Evolutionary conservation across 2,888 invertebrate species (phyloP).

Genomic region (Chrysodeixis includens): DNA sequence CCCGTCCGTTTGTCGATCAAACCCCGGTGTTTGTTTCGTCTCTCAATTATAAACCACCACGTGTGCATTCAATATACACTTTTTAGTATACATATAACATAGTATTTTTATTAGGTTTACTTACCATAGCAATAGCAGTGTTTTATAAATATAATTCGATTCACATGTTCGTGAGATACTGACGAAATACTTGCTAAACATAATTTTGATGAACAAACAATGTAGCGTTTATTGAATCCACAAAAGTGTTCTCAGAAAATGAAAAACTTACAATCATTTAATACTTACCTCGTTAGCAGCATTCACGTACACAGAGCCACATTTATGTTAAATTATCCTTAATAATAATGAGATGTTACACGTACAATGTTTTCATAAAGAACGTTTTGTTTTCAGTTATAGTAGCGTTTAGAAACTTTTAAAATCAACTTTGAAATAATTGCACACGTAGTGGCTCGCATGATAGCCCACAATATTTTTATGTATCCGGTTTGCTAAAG

Average conservation of each 20-base stretch:
- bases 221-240: constrained; percentile 17
- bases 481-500: background rate
- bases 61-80: constrained; percentile 40
- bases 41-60: constrained; percentile 22
- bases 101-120: constrained; percentile 51
- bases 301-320: background rate
- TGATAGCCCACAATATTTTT: background rate
- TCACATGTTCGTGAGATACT: constrained; percentile 49
- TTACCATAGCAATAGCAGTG: constrained; percentile 45
- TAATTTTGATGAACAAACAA: constrained; percentile 30
- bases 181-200: constrained; percentile 32
- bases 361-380: background rate
- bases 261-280: background rate
- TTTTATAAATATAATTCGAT: constrained; percentile 43
- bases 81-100: constrained; percentile 23
- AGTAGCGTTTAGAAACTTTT: background rate
- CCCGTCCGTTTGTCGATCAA: constrained; percentile 41
- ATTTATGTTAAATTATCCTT: background rate
- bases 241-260: constrained; percentile 12
- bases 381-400: background rate
- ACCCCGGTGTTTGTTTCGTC: constrained; percentile 37
- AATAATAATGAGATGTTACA: background rate
- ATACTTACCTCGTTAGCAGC: background rate
- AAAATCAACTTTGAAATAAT: background rate
- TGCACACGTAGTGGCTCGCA: background rate